These are phyloP conservation scores for Arge pagana DNA, from an alignment of 2,888 invertebrate genomes.

Conservation along the genomic window DNA sequence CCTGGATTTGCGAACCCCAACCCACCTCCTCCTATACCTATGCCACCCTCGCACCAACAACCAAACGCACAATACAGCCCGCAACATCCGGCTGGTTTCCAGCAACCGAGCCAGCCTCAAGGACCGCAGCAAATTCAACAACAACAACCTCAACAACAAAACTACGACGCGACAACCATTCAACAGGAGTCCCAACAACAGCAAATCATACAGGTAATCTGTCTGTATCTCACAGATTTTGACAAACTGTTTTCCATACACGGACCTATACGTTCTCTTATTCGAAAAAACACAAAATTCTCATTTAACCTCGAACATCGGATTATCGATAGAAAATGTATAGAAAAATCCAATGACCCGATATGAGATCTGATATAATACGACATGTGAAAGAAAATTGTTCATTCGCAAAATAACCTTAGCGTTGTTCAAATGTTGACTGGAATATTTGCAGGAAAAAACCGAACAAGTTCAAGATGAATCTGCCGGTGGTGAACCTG, in stretches of 20 bases:
- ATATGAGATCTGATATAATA: too few species aligned
- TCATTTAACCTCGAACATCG: too few species aligned
- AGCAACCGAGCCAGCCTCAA: constrained; percentile 36
- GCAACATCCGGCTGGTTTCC: constrained; percentile 51
- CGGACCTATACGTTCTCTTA: too few species aligned
- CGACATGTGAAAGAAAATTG: too few species aligned
- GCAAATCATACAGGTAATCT: too few species aligned
- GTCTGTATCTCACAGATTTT: too few species aligned
- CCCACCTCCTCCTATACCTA: constrained; percentile 63
- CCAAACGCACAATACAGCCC: constrained; percentile 50
- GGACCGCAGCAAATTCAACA: constrained; percentile 31
- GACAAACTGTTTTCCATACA: too few species aligned
- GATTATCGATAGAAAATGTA: too few species aligned
- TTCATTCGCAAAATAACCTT: too few species aligned
- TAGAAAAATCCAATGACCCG: too few species aligned
- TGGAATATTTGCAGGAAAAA: constrained; percentile 47
- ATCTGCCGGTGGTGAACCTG: constrained; percentile 34
- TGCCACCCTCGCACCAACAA: constrained; percentile 60
- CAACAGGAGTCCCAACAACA: constrained; percentile 30
- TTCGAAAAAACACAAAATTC: too few species aligned
- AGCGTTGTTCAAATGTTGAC: too few species aligned
- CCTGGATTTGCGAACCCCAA: constrained; percentile 63
- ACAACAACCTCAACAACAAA: constrained; percentile 29
- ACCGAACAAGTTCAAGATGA: constrained; percentile 43
- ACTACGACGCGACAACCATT: constrained; percentile 25